Evolutionary conservation across 2,113 vertebrate genomes (phyloP), one percentile per base, ranked within the genome.

Genomic region (Peromyscus californicus): DNA sequence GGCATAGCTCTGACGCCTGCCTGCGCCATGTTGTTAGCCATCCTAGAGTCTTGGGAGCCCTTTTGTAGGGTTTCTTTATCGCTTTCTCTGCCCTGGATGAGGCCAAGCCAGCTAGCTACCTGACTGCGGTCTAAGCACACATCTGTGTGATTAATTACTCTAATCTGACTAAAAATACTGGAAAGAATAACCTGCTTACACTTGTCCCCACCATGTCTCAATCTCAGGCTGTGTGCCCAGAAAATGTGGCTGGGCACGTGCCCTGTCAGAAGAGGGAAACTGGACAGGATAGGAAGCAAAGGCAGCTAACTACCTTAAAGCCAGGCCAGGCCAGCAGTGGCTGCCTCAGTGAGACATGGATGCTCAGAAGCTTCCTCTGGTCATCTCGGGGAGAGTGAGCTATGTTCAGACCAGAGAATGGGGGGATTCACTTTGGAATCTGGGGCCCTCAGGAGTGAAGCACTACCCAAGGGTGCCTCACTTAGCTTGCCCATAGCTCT

Each of bases 261-360:
- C 31, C 42, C 67, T 5, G 6, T 33, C 42, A 3, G 2, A 85
- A 10, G n/a, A 9, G 7, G 5, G 63, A 33, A 45, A 17, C 39
- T 33, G 36, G 42, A 6, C 16, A 16, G 22, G 39, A 0, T 63
- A 22, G 75, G 7, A 45, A 22, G 29, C 42, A 21, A 57, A 3
- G 42, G 15, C 11, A 85, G 79, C 19, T n/a, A 36, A 78, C 65
- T 42, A 0, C 33, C 26, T 1, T 22, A 54, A 36, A 31, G 17
- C 85, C 13, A 4, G 11, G 16, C 67, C 78, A 9, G 31, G 78
- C 39, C 39, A 31, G 9, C 5, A 2, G 10, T 21, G 6, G 5
- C 39, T 7, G 54, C 36, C 48, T 2, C 1, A 2, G 1, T 6
- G 2, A 65, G 31, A 75, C 13, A 1, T 0, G 4, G 1, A 5